A percentile compares a stretch with the other conserved stretches of the same genome.
Evolutionary conservation across 2,113 vertebrate species (phyloP).

Genomic region (Burhinus bistriatus): DNA sequence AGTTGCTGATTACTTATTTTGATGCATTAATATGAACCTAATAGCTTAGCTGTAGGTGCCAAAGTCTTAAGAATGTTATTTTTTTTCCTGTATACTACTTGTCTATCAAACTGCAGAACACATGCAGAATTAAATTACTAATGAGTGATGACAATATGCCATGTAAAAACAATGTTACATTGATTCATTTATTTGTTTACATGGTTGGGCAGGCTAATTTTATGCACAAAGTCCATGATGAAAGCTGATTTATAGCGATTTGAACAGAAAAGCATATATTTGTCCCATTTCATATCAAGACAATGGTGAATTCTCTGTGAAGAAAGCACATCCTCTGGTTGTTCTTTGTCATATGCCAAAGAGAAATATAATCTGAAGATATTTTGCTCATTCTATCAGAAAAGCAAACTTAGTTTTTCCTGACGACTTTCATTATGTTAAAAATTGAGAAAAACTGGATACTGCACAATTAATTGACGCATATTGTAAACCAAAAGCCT

Average conservation of each 20-base stretch:
- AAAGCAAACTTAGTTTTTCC: background rate
- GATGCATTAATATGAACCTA: slow-evolving; percentile 31
- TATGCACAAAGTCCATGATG: background rate
- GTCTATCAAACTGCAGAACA: slow-evolving; percentile 43
- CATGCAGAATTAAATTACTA: slow-evolving; percentile 34
- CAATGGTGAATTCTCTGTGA: slow-evolving; percentile 13
- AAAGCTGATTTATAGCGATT: slow-evolving; percentile 19
- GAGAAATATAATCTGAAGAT: background rate
- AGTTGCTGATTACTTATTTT: slow-evolving; percentile 60
- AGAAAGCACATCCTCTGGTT: background rate
- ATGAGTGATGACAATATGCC: slow-evolving; percentile 27
- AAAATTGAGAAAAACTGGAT: slow-evolving; percentile 31
- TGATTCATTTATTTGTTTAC: slow-evolving; percentile 56
- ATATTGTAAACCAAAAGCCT: slow-evolving; percentile 26
- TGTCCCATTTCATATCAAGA: background rate
- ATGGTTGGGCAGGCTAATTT: slow-evolving; percentile 10
- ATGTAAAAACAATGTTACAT: slow-evolving; percentile 19
- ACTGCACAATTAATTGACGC: background rate
- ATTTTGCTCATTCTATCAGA: background rate
- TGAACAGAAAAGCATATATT: background rate
- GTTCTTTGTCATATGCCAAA: background rate
- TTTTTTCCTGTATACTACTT: background rate
- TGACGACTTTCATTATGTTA: background rate
- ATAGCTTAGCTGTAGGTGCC: slow-evolving; percentile 56
- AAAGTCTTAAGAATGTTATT: slow-evolving; percentile 5